Evolutionary conservation across 1,140 invertebrate species (phyloP).

Genomic region (Cardiocondyla obscurior): DNA sequence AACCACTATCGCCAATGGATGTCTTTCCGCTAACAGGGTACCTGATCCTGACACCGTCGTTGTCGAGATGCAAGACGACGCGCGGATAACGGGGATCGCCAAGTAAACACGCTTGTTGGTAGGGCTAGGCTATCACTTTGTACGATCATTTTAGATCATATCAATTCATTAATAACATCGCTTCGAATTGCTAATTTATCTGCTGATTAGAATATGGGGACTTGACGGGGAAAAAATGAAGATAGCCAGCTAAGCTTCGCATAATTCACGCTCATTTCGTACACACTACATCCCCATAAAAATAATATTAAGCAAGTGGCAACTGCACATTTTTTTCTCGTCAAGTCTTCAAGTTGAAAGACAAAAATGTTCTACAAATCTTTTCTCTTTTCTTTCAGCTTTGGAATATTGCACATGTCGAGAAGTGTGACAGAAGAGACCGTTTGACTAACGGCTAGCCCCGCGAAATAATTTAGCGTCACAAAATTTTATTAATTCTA

Average conservation of each 20-base stretch:
- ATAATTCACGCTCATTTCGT: neutral
- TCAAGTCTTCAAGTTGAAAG: conserved; percentile 15
- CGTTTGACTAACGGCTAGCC: conserved; percentile 77
- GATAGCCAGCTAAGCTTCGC: neutral
- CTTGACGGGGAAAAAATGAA: neutral
- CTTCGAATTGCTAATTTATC: neutral
- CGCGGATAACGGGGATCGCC: conserved; percentile 82
- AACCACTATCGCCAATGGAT: conserved; percentile 81
- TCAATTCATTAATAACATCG: conserved; percentile 8
- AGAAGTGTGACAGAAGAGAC: conserved; percentile 79
- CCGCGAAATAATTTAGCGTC: conserved; percentile 38
- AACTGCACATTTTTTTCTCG: neutral
- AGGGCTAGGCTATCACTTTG: conserved; percentile 82
- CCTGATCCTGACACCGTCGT: conserved; percentile 83
- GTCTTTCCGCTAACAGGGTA: conserved; percentile 82
- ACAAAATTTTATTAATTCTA: conserved; percentile 9
- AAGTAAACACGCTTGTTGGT: conserved; percentile 84
- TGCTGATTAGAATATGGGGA: neutral
- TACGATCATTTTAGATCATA: conserved; percentile 73
- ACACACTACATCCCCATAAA: neutral
- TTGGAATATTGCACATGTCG: conserved; percentile 73
- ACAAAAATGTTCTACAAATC: neutral
- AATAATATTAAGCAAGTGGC: neutral
- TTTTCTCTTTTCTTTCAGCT: conserved; percentile 70
- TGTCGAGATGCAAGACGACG: conserved; percentile 82